phyloP scores from a whole-genome alignment of 1,140 invertebrate genomes.

The Macrobrachium nipponense region DNA sequence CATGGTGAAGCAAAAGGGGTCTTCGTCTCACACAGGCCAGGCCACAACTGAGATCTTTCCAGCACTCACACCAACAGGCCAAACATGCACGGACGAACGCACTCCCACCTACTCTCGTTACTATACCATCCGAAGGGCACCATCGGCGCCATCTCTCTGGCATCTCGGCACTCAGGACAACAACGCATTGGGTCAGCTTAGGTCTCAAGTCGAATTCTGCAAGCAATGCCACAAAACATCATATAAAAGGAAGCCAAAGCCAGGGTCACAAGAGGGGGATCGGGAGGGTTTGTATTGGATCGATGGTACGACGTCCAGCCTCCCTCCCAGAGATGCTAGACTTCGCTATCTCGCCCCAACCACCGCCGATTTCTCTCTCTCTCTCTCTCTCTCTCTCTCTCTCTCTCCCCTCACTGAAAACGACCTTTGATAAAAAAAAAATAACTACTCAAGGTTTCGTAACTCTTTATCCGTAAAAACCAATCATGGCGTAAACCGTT shows the following conservation, averaged over 20 bases:
- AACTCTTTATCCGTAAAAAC: background rate
- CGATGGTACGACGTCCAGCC: slow-evolving; percentile 16
- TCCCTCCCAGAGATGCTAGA: slow-evolving; percentile 17
- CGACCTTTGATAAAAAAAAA: background rate
- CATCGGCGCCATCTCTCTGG: background rate
- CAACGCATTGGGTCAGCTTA: no score
- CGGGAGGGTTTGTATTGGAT: slow-evolving; percentile 12
- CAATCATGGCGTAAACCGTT: background rate
- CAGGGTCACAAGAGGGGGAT: background rate
- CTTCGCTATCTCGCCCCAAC: slow-evolving; percentile 6
- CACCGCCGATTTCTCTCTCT: background rate
- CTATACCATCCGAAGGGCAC: background rate
- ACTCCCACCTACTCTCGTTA: background rate
- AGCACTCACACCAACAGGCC: slow-evolving; percentile 19
- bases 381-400: no score
- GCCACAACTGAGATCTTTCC: slow-evolving; percentile 18
- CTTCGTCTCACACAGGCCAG: slow-evolving; percentile 11
- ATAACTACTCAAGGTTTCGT: background rate
- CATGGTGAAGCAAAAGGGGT: background rate
- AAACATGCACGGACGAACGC: slow-evolving; percentile 6
- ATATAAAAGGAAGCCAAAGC: background rate
- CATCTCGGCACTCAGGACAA: background rate
- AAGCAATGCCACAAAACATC: background rate
- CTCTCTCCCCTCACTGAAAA: no score
- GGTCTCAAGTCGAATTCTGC: background rate